These are phyloP conservation scores for Toxostoma redivivum DNA, from an alignment of 2,113 vertebrate genomes.

Conservation along the genomic window DNA sequence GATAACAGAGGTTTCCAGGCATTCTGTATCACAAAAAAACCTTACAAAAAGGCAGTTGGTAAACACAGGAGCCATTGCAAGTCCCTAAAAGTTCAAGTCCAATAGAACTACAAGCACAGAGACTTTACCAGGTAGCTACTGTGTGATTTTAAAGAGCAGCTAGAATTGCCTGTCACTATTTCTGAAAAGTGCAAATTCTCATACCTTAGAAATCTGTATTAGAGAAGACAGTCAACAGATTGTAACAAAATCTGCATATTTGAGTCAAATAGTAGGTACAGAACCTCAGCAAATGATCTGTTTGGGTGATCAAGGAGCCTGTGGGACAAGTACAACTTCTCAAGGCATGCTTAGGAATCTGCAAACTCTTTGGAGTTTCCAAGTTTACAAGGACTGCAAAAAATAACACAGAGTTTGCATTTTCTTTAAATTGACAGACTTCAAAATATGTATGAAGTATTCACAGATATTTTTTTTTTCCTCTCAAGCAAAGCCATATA, in stretches of 20 bases:
- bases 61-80: not conserved
- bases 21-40: not conserved
- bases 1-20: not conserved
- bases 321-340: not conserved
- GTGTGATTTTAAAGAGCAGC: not conserved
- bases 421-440: not conserved
- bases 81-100: not conserved
- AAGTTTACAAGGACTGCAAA: not conserved
- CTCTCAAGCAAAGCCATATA: not conserved
- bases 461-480: not conserved
- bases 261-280: not conserved
- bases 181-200: not conserved
- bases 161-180: not conserved
- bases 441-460: not conserved
- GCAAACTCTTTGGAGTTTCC: not conserved
- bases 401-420: not conserved
- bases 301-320: not conserved
- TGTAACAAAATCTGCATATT: not conserved
- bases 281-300: not conserved
- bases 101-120: not conserved
- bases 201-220: not conserved
- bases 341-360: not conserved
- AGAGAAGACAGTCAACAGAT: not conserved
- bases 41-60: not conserved
- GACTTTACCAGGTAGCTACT: not conserved